phyloP scores from a whole-genome alignment of 2,797 vertebrate genomes.

The Halcyon badia region DNA sequence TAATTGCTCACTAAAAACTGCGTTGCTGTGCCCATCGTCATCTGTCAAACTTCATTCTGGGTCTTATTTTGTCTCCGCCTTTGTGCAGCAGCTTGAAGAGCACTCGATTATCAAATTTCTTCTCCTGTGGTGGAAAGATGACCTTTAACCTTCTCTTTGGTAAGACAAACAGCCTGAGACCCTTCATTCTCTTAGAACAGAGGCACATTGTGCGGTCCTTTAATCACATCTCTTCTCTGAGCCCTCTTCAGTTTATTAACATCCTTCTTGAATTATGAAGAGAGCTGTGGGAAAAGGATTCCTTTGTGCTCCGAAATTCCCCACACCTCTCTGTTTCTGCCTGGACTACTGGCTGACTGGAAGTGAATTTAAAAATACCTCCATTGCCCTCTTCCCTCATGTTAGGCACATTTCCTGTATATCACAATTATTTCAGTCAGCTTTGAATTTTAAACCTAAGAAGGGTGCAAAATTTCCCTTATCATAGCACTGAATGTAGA shows the following conservation, averaged over 20 bases:
- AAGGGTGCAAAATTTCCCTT: not conserved
- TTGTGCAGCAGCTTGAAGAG: not conserved
- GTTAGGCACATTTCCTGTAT: not conserved
- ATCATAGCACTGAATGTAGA: not conserved
- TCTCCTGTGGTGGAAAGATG: not conserved
- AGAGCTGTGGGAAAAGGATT: not conserved
- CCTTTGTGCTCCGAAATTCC: not conserved
- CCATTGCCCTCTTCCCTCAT: not conserved
- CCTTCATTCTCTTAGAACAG: not conserved
- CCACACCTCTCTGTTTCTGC: not conserved
- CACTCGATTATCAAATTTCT: not conserved
- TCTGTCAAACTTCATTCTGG: not conserved
- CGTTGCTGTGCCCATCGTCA: not conserved
- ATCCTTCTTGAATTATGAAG: not conserved
- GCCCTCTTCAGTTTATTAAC: not conserved
- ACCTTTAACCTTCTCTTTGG: not conserved
- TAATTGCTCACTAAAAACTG: not conserved
- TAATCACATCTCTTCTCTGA: not conserved
- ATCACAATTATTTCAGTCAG: not conserved
- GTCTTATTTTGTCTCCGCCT: not conserved
- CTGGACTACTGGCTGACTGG: not conserved
- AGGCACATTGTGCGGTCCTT: not conserved
- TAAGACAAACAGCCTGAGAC: not conserved
- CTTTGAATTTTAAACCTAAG: not conserved
- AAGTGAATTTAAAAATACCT: not conserved